Evolutionary conservation across 2,113 vertebrate species (phyloP).

Genomic region (Boulengeromyrus knoepffleri): DNA sequence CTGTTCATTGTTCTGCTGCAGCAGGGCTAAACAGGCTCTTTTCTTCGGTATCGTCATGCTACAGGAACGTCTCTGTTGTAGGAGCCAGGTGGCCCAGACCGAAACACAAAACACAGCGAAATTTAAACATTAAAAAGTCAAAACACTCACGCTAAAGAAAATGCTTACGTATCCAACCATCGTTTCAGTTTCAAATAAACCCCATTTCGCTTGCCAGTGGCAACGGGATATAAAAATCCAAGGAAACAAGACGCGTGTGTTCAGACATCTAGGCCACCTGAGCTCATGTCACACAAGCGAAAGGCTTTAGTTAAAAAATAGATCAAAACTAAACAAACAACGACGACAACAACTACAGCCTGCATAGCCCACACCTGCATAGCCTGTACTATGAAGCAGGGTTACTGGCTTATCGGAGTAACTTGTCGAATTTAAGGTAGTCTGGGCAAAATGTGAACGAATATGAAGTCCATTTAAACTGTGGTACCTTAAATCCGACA

Average conservation of each 20-base stretch:
- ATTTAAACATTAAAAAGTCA: neutral
- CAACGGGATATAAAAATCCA: neutral
- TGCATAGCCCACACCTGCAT: neutral
- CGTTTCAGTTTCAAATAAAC: neutral
- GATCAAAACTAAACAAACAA: neutral
- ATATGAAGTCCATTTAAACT: too few species aligned
- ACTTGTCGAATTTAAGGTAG: too few species aligned
- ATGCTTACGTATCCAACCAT: neutral
- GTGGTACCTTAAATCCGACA: too few species aligned
- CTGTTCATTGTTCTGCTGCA: constrained; percentile 24
- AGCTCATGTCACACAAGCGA: neutral
- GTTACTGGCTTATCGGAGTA: too few species aligned
- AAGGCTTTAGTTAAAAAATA: neutral
- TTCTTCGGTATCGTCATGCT: neutral
- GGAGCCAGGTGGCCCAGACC: constrained; percentile 10
- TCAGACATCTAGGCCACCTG: neutral
- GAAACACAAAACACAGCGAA: neutral
- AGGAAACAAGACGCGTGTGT: neutral
- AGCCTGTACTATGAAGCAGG: too few species aligned
- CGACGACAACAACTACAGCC: neutral
- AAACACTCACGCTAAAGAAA: neutral
- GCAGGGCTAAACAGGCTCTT: neutral
- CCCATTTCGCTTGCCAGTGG: neutral
- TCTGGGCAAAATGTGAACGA: too few species aligned
- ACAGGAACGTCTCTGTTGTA: neutral